Evolutionary conservation across 2,888 invertebrate genomes (phyloP), one percentile per base, ranked within the genome.

Genomic region (Latheticus oryzae): DNA sequence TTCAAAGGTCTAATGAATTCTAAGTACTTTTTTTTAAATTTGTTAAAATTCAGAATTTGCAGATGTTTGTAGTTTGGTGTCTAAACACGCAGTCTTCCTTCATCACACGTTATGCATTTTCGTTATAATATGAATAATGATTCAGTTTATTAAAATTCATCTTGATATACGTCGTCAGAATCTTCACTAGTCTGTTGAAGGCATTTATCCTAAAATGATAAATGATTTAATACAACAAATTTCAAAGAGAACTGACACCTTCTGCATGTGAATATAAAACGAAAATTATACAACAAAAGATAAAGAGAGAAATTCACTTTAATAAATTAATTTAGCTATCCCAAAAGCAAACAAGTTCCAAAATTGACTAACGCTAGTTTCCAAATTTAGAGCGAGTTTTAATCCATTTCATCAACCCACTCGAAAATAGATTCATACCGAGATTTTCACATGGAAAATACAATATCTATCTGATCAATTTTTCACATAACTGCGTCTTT

Each of bases 221-320:
- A 35, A 47, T 47, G 47, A 47, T 47, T 47, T 21, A 35, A 30
- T n/a, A 47, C 35, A 21, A 24, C 33, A 23, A 35, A 35, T 33
- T 47, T 47, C 47, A 47, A 33, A 47, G 47, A 12, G 33, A 47
- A 11, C 16, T 35, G 47, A 47, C 47, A 47, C 33, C 35, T 33
- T 28, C 15, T 11, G 47, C 21, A 35, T 33, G 35, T 47, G 47
- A 47, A 47, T 47, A 47, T 47, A 47, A 47, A 47, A 47, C 47
- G 47, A 47, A 47, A 47, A 47, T 47, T 47, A 47, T 9, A 21
- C 7, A 19, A 24, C n/a, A 16, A 11, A 7, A 40, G 42, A 13
- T 24, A 42, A 42, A 47, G 42, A 42, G 26, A 42, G 47, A 33
- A 35, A 12, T 23, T 19, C 12, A 21, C 23, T 47, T 47, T 47